Evolutionary conservation across 2,113 vertebrate genomes (phyloP), one percentile per base, ranked within the genome.

Genomic region (Patagioenas fasciata): DNA sequence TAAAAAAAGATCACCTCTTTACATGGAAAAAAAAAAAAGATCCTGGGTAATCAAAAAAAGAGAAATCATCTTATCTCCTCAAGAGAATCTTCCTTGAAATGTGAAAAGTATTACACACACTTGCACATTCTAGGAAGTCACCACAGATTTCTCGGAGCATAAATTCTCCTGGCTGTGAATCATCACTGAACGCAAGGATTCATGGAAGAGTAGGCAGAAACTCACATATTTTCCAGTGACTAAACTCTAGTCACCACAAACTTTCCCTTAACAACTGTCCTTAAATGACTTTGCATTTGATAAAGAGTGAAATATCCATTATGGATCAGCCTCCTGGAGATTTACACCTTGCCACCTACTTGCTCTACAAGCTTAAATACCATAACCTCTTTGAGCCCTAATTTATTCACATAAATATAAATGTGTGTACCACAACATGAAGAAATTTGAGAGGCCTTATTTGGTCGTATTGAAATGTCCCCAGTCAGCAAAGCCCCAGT

Each of bases 81-180:
- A 85, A 40, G 15, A 79, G 48, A 87, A 82, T 38, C 26, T 54
- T 85, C 58, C 36, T 54, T 71, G 47, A 90, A 85, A 85, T 1
- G 0, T 32, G 21, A 53, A 75, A 21, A 12, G 8, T 38, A 50
- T 58, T 78, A 40, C 54, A 79, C 31, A 83, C 19, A 51, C 29
- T 80, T 73, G 32, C 24, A 61, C 19, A 16, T 85, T 94, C 50
- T 42, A 34, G 67, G 29, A 78, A 54, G n/a, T 31, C 62, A 77
- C 12, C n/a, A 38, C 6, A 6, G 58, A 92, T 85, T 94, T 86
- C 67, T 89, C 5, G 0, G 23, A 91, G 75, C 47, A 71, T 69
- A 93, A 91, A 86, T 81, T 95, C 85, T 82, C 56, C 72, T 61
- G 21, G 80, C 48, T 93, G 67, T 96, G 96, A 96, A 88, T 96